Percentiles rank a stretch among this genome's conserved stretches.
These are phyloP conservation scores for Drosophila lutescens DNA, from an alignment of 2,888 invertebrate species.

Conservation along the genomic window DNA sequence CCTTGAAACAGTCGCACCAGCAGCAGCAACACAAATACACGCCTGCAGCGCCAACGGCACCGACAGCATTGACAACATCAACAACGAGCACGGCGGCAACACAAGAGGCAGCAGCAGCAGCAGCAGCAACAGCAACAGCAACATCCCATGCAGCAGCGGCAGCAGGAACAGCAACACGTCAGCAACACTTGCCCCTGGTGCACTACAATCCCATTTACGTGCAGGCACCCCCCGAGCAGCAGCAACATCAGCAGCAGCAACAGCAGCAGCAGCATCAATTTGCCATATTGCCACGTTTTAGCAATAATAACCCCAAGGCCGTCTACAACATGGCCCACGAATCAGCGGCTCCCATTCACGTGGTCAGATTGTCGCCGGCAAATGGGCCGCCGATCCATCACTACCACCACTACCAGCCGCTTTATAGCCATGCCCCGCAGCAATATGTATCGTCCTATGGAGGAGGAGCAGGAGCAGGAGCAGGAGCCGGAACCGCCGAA, in stretches of 20 bases:
- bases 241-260: conserved; percentile 58
- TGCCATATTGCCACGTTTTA: conserved; percentile 72
- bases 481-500: conserved; percentile 3
- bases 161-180: conserved; percentile 41
- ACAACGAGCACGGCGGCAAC: conserved; percentile 34
- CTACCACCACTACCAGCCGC: conserved; percentile 51
- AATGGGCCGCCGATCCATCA: conserved; percentile 62
- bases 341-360: conserved; percentile 62
- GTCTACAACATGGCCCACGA: conserved; percentile 37
- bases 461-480: background rate
- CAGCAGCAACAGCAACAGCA: conserved; percentile 46
- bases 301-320: conserved; percentile 73
- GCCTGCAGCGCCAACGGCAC: conserved; percentile 53
- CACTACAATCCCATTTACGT: conserved; percentile 80
- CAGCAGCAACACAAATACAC: conserved; percentile 49
- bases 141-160: conserved; percentile 31
- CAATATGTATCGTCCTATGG: conserved; percentile 36
- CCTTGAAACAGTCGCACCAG: conserved; percentile 21
- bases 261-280: conserved; percentile 67
- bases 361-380: conserved; percentile 73
- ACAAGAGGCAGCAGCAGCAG: conserved; percentile 30
- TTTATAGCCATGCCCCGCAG: conserved; percentile 34
- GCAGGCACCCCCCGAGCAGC: conserved; percentile 67
- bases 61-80: conserved; percentile 54
- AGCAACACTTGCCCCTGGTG: conserved; percentile 61